Evolutionary conservation across 2,113 vertebrate genomes (phyloP), one percentile per base, ranked within the genome.

Genomic region (Pseudopodoces humilis): DNA sequence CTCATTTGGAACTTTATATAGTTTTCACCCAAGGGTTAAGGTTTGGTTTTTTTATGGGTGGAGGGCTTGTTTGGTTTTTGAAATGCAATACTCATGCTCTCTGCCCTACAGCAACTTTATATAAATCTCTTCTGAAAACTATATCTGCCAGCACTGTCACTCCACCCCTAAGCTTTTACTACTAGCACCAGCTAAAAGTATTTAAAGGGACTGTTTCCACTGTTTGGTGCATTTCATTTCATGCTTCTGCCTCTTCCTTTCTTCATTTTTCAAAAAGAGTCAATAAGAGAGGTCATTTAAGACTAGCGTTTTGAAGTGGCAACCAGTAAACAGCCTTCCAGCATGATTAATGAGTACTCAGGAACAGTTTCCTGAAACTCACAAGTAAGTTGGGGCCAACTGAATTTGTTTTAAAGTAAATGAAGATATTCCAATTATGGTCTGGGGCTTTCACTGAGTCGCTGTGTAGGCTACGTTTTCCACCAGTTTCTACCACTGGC

Each of bases 91-190:
- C 94, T 98, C 81, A 83, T 89, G 87, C 69, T 95, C 67, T 91
- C 71, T 95, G 88, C 96, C 97, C 97, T 94, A 84, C 22, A 97
- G 97, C 95, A 94, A 83, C 56, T 94, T 96, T 50, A 69, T 91
- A 96, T 97, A 98, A 98, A 98, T 98, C 96, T 98, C 95, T 97
- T 93, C 94, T 97, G 94, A 94, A 97, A 97, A 95, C 92, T 92
- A 39, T 97, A 90, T 88, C 82, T 94, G 95, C 94, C 76, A 93
- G 84, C 50, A 37, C 41, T 92, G 86, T 76, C 52, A 83, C 86
- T 88, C 87, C 90, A 88, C 62, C 94, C 86, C 65, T 64, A 50
- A 92, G 86, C 70, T 94, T 84, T 97, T 95, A 88, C 92, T 97
- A 97, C 92, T 76, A 94, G 70, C 74, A 85, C 71, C 78, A 77